phyloP scores from a whole-genome alignment of 2,888 invertebrate genomes.

The Schrankia costaestrigalis region DNA sequence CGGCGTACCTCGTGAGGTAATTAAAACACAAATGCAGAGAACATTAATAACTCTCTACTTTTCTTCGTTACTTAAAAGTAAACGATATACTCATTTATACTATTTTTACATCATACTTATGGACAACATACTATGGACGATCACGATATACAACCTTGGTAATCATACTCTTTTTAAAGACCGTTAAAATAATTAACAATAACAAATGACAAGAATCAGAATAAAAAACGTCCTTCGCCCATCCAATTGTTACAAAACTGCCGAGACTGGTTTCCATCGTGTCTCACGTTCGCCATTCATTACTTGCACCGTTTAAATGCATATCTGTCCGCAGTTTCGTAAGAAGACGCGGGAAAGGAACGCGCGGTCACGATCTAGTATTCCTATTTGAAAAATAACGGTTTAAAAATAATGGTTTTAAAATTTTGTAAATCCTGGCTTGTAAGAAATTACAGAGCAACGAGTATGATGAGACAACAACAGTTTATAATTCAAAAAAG shows the following conservation, averaged over 20 bases:
- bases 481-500: neutral
- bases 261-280: constrained; percentile 18
- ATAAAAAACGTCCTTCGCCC: constrained; percentile 8
- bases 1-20: too few relatives aligned
- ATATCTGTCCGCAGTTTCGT: constrained; percentile 28
- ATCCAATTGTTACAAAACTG: constrained; percentile 12
- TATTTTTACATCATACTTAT: too few relatives aligned
- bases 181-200: constrained; percentile 1
- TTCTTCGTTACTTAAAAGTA: too few relatives aligned
- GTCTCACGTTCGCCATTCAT: constrained; percentile 25
- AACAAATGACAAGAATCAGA: neutral
- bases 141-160: neutral
- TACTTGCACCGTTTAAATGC: constrained; percentile 21
- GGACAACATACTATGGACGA: too few relatives aligned
- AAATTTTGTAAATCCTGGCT: too few relatives aligned
- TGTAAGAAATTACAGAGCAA: too few relatives aligned
- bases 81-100: too few relatives aligned
- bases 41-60: too few relatives aligned
- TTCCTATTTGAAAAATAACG: neutral
- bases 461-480: too few relatives aligned
- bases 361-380: constrained; percentile 29
- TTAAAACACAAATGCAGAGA: too few relatives aligned
- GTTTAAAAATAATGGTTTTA: too few relatives aligned
- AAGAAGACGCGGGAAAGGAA: constrained; percentile 37
- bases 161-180: constrained; percentile 12